Evolutionary conservation across 1,140 invertebrate species (phyloP), one percentile per base, ranked within the genome.

Genomic region (Penaeus chinensis): DNA sequence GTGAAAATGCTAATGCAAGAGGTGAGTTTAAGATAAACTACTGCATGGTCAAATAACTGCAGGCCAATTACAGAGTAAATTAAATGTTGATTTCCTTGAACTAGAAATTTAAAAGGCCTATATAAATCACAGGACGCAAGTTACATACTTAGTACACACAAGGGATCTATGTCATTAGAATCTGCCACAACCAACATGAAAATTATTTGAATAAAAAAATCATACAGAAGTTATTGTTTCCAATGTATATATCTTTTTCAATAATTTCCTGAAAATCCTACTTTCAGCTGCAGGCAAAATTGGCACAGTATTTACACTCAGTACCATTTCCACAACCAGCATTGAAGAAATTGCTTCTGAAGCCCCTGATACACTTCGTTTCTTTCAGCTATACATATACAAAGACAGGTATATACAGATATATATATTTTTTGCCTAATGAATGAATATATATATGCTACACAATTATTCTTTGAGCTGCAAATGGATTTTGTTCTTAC

Each of bases 381-480:
- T 97, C 96, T 97, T 98, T 91, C 97, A 99, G 91, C 93, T 99
- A 0, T 98, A 98, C 90, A 95, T 99, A 89, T 98, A 97, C 91
- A 95, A 94, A 89, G 95, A 98, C 91, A 94, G 94, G 95, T 95
- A 89, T 16, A 54, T 54, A 54, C 7, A 88, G 76, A 78, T 3
- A 54, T 16, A 62, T 13, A 22, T 84, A 47, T 0, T 74, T 27
- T 61, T 61, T 62, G 20, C 69, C 11, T 24, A 69, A 27, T 1
- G 20, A 79, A 77, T 16, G 32, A 32, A 32, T 32, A 32, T 32
- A 32, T 32, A 42, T 42, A 61, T 7, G 10, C 24, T 24, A n/a
- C 63, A 60, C 63, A 62, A 18, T 69, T 62, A 71, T 65, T 65
- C 7, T 77, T 7, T 24, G 71, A n/a, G 19, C 60, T 82, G 4